These are phyloP conservation scores for Carcina quercana DNA, from an alignment of 2,888 invertebrate genomes.

Conservation along the genomic window DNA sequence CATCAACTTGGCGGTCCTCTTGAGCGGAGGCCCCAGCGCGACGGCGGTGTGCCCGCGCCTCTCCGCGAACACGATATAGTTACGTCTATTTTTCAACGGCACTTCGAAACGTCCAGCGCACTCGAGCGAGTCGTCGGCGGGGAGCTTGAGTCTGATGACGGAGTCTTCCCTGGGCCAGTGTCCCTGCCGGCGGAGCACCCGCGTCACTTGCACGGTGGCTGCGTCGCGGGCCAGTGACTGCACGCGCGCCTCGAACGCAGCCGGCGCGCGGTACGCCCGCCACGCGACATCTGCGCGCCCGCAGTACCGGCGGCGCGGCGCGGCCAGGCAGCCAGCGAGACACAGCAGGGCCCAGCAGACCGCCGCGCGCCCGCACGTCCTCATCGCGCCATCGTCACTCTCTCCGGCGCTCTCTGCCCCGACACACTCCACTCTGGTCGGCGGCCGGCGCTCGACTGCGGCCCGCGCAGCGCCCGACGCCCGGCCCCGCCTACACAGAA, in stretches of 20 bases:
- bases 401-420: slow-evolving; percentile 23
- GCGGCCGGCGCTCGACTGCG: slow-evolving; percentile 68
- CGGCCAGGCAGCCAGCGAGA: slow-evolving; percentile 36
- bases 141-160: slow-evolving; percentile 50
- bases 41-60: slow-evolving; percentile 59
- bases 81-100: slow-evolving; percentile 56
- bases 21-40: slow-evolving; percentile 63
- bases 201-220: slow-evolving; percentile 59
- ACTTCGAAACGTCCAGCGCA: slow-evolving; percentile 65
- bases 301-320: slow-evolving; percentile 57
- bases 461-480: slow-evolving; percentile 20
- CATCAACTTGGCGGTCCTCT: slow-evolving; percentile 54
- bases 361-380: slow-evolving; percentile 65
- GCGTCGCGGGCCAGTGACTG: slow-evolving; percentile 56
- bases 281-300: slow-evolving; percentile 70
- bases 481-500: slow-evolving; percentile 40
- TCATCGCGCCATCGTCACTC: slow-evolving; percentile 67
- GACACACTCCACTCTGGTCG: slow-evolving; percentile 43
- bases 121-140: slow-evolving; percentile 41
- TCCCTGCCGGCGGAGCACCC: slow-evolving; percentile 56
- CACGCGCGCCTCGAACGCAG: slow-evolving; percentile 67
- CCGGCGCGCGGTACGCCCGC: slow-evolving; percentile 68
- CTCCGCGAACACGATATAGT: slow-evolving; percentile 70
- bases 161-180: slow-evolving; percentile 60
- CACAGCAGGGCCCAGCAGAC: slow-evolving; percentile 63